Base-by-base conservation (phyloP, 2,797 vertebrate species). In the Gallinago solitaria region DNA sequence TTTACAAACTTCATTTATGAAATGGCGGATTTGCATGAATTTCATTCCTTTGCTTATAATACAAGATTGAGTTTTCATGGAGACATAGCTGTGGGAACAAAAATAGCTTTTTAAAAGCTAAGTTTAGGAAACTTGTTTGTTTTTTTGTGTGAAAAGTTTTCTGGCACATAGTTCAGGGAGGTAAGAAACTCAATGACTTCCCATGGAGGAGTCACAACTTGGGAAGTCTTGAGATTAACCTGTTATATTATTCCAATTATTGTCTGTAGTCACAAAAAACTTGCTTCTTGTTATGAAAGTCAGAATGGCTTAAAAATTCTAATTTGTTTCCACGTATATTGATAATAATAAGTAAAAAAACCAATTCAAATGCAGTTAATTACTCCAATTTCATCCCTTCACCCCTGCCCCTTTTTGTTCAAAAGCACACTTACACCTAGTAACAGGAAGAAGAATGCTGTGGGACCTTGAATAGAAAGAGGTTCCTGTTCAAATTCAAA, bases 81-180 rank as follows among this genome's bases (percentile, higher is more conserved):
- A 74, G 32, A 56, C 60, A 67, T 63, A 73, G 39, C 13, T 60
- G 20, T 60, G 45, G 56, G 35, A 76, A 77, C 10, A 41, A 80
- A 96, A 92, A 92, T 64, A 90, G 10, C 25, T 87, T 80, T 71
- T 71, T 83, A 28, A 70, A 87, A 70, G 2, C 39, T 82, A 84
- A 76, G 70, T 93, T 95, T 96, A 87, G 83, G 89, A 84, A 84
- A 73, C 11, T 82, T 93, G 54, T 81, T 94, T 83, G 43, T n/a
- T n/a, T n/a, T n/a, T n/a, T n/a, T 82, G 20, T 90, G 43, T 84
- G 54, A 82, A 77, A 87, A 87, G 65, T 28, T 33, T 24, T 83
- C 67, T 69, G 35, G 24, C 9, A 59, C 79, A 54, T 27, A 65
- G 7, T 51, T 81, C 35, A 73, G 7, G 11, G 33, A 87, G 74